Percentiles rank a stretch among this genome's conserved stretches.
Conservation (phyloP, 2,113 vertebrate species). For the Hucho hucho region DNA sequence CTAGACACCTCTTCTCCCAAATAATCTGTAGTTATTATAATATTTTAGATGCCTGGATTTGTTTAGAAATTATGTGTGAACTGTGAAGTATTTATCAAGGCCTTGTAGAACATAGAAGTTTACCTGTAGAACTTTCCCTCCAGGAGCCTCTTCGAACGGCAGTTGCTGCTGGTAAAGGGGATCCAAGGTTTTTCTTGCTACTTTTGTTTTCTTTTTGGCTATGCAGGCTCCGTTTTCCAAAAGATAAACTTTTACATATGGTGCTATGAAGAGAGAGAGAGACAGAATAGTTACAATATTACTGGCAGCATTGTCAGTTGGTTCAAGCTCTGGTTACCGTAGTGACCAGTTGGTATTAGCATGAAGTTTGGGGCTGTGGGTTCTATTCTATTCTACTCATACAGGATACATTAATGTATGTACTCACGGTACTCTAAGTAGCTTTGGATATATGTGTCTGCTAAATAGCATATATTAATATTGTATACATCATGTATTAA, state of each 20-base stretch:
- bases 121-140: conserved; percentile 98
- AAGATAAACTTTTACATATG: conserved; percentile 99
- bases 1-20: no score
- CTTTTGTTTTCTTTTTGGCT: conserved; percentile 99
- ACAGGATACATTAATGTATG: no score
- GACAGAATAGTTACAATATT: neutral
- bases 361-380: no score
- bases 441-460: neutral
- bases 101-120: neutral
- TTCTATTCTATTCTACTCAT: no score
- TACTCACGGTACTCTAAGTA: no score
- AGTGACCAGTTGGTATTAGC: no score
- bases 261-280: conserved; percentile 76
- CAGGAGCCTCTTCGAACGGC: conserved; percentile 94
- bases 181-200: conserved; percentile 99
- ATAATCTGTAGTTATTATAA: no score
- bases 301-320: neutral
- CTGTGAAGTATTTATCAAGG: neutral
- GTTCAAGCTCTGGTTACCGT: neutral
- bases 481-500: no score
- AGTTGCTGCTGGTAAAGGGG: conserved; percentile 98
- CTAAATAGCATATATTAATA: no score
- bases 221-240: conserved; percentile 97
- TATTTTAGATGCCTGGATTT: no score
- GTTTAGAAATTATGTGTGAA: no score